Evolutionary conservation across 2,113 vertebrate species (phyloP).

Genomic region (Lepus americanus): DNA sequence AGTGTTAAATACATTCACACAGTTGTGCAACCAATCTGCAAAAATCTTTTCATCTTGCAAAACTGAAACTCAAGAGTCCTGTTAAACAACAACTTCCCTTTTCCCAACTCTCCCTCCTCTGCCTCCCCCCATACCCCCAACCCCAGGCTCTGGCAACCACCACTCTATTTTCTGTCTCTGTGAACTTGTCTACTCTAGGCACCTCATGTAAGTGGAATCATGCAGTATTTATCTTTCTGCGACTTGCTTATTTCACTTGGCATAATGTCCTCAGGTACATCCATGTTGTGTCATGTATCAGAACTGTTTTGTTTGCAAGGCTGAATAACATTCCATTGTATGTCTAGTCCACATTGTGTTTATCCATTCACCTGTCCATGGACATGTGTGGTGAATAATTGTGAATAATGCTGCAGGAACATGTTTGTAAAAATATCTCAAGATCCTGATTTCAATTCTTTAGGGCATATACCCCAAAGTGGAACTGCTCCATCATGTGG

Average conservation of each 20-base stretch:
- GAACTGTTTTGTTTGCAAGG: not conserved
- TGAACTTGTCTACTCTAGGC: not conserved
- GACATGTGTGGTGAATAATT: not conserved
- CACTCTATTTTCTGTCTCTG: not conserved
- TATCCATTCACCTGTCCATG: not conserved
- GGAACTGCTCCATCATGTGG: not conserved
- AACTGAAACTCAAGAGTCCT: not conserved
- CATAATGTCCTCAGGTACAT: not conserved
- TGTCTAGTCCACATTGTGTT: not conserved
- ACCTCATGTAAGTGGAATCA: not conserved
- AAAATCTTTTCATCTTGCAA: not conserved
- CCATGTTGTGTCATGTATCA: not conserved
- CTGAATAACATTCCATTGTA: not conserved
- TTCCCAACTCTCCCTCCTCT: not conserved
- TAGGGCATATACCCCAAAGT: not conserved
- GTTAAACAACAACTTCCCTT: not conserved
- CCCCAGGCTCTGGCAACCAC: not conserved
- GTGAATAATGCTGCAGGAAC: not conserved
- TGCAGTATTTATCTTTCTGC: not conserved
- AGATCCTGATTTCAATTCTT: slow-evolving; percentile 13
- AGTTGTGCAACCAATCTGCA: not conserved
- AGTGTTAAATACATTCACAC: not conserved
- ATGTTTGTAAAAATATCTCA: not conserved
- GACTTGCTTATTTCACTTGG: not conserved
- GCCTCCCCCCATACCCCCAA: no score